These are phyloP conservation scores for Platycheirus albimanus DNA, from an alignment of 2,888 invertebrate species.

Conservation along the genomic window DNA sequence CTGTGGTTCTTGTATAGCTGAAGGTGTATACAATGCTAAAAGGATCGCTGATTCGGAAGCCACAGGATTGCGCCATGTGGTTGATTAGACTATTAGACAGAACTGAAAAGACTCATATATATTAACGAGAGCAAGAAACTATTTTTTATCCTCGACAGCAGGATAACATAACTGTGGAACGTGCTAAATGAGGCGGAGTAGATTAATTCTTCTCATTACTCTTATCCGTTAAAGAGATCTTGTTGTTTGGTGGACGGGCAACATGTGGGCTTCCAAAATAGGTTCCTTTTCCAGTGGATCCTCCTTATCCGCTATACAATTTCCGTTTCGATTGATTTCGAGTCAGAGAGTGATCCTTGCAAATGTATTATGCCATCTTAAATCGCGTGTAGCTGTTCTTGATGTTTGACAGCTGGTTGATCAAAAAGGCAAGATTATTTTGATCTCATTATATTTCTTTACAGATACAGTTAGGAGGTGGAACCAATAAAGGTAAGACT, in stretches of 20 bases:
- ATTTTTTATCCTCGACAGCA: conserved; percentile 39
- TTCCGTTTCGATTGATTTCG: conserved; percentile 71
- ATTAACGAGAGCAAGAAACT: neutral
- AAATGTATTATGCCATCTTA: conserved; percentile 45
- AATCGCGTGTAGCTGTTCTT: conserved; percentile 43
- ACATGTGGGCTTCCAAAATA: conserved; percentile 57
- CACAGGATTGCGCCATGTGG: conserved; percentile 71
- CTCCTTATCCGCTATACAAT: conserved; percentile 72
- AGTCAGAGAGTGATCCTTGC: conserved; percentile 53
- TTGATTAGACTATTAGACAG: conserved; percentile 57
- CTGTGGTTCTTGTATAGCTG: conserved; percentile 42
- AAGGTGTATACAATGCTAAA: conserved; percentile 53
- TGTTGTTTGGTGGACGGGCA: conserved; percentile 45
- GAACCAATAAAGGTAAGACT: conserved; percentile 18
- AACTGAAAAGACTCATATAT: neutral
- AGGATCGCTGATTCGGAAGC: conserved; percentile 57
- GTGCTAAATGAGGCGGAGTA: conserved; percentile 69
- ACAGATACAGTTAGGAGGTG: conserved; percentile 24
- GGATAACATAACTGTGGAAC: conserved; percentile 59
- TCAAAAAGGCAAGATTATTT: conserved; percentile 45
- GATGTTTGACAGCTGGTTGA: conserved; percentile 61
- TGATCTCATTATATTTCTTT: conserved; percentile 54
- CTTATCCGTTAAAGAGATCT: conserved; percentile 66
- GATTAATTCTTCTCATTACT: conserved; percentile 71
- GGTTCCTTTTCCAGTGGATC: conserved; percentile 62